These are phyloP conservation scores for Sandelia bainsii DNA, from an alignment of 2,797 vertebrate species.

Conservation along the genomic window DNA sequence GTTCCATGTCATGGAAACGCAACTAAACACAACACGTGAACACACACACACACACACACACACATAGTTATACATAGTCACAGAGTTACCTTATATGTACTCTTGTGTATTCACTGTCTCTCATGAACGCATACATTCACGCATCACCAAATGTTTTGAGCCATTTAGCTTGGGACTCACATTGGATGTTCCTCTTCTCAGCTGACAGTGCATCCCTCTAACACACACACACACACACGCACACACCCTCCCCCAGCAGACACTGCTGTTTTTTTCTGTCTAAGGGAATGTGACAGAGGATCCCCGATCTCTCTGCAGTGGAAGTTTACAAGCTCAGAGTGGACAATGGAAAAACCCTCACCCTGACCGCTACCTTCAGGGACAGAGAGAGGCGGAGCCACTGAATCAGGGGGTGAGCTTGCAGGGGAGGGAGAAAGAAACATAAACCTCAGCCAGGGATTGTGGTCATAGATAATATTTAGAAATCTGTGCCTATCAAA, in stretches of 20 bases:
- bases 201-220: background rate
- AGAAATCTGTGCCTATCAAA: background rate
- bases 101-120: background rate
- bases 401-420: background rate
- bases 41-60: background rate
- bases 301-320: conserved; percentile 65
- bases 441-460: background rate
- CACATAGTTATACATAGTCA: background rate
- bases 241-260: background rate
- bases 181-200: background rate
- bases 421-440: background rate
- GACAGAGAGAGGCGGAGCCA: conserved; percentile 45
- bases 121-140: background rate
- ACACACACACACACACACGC: background rate
- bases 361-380: conserved; percentile 47
- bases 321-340: conserved; percentile 73
- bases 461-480: background rate
- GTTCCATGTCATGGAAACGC: conserved; percentile 20
- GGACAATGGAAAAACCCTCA: conserved; percentile 81
- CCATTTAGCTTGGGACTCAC: background rate
- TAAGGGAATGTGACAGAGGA: conserved; percentile 42
- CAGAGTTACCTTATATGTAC: background rate
- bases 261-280: conserved; percentile 31
- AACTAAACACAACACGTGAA: background rate
- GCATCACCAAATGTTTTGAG: background rate